A percentile compares a stretch with the other conserved stretches of the same genome.
Conservation (phyloP, 2,888 invertebrate genomes). For the Ypsolopha sequella region DNA sequence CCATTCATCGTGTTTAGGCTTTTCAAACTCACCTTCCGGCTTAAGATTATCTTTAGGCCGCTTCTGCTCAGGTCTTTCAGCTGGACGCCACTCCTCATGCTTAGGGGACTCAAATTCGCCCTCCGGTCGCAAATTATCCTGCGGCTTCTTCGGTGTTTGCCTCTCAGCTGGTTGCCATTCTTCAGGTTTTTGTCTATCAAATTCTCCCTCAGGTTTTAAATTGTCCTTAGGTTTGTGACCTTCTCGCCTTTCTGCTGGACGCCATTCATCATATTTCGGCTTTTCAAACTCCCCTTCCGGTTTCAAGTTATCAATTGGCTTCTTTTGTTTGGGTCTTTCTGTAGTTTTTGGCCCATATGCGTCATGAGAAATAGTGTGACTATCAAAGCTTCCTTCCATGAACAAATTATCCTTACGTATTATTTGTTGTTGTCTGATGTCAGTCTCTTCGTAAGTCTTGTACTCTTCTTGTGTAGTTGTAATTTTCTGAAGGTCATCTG, state of each 20-base stretch:
- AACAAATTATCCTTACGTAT: conserved; percentile 61
- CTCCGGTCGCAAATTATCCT: conserved; percentile 54
- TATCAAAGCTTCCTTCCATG: conserved; percentile 63
- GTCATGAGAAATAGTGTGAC: conserved; percentile 47
- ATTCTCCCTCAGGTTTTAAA: conserved; percentile 67
- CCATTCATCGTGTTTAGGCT: conserved; percentile 31
- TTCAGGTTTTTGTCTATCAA: conserved; percentile 34
- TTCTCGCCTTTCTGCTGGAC: conserved; percentile 33
- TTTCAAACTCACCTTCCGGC: conserved; percentile 39
- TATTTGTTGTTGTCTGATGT: conserved; percentile 53
- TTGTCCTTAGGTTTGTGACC: conserved; percentile 67
- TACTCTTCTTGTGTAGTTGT: conserved; percentile 78
- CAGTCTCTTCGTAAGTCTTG: conserved; percentile 71
- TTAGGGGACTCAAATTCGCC: conserved; percentile 34
- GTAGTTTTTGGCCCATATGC: conserved; percentile 40
- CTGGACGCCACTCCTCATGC: conserved; percentile 20
- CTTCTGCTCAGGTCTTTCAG: conserved; percentile 22
- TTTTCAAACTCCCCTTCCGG: conserved; percentile 51
- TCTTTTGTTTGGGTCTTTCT: conserved; percentile 37
- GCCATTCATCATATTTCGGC: conserved; percentile 23
- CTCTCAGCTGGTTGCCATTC: conserved; percentile 27
- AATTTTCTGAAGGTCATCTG: conserved; percentile 61
- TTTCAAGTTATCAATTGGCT: conserved; percentile 29
- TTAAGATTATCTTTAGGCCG: conserved; percentile 50
- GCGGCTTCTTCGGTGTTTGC: conserved; percentile 26